Base-by-base conservation (phyloP, 2,888 invertebrate species). In the Adelognathus sp. region DNA sequence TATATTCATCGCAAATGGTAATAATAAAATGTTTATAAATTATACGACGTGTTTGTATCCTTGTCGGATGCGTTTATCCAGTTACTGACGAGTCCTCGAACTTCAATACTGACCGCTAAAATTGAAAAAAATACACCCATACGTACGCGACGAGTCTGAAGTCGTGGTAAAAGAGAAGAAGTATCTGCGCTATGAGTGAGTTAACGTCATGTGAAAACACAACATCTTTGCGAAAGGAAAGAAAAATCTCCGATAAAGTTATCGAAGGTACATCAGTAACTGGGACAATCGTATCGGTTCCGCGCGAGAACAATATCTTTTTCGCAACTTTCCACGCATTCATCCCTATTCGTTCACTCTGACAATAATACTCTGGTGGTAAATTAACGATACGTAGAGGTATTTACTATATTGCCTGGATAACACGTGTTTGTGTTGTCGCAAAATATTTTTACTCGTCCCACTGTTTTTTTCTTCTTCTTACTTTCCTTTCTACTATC, bases 311-410 rank as follows among this genome's bases (percentile, higher is more conserved):
- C 14, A 29, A 9, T 9, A 46, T 16, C 18, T 67, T 21, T 16
- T 9, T 58, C 21, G 24, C 24, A 14, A 31, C 9, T 46, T 18
- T 41, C n/a, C 50, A 9, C 27, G 24, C 16, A 36, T 50, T 31
- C 21, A 18, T 16, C 16, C 27, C 18, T 18, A 39, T 63, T 54
- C 14, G 18, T 41, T 31, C 16, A 41, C 39, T 33, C 21, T 39
- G n/a, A 54, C 50, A 46, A 5, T 79, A 79, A 79, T 79, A 79
- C 78, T 79, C 70, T n/a, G 58, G 52, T 66, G 78, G 78, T 79
- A 75, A 64, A 61, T 69, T 67, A 66, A 64, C 11, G 21, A n/a
- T 11, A 50, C 24, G 21, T 18, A 44, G 9, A 46, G 36, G 33
- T 63, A 61, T 46, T 16, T 2, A 24, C 14, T 67, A 9, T 56